Evolutionary conservation across 2,888 invertebrate genomes (phyloP).

Genomic region (Troides helena): DNA sequence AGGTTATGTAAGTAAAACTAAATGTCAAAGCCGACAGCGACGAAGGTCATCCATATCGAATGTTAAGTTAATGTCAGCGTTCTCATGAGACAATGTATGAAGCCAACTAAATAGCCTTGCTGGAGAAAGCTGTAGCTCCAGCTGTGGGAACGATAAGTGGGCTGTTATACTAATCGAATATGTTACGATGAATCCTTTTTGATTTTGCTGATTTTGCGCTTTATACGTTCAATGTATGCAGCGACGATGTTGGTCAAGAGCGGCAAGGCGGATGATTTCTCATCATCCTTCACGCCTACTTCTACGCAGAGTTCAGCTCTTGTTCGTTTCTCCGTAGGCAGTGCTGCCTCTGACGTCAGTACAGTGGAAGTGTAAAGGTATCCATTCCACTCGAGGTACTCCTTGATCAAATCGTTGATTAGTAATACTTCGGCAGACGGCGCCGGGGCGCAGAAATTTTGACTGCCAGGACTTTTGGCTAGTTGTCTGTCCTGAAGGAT

Average conservation of each 20-base stretch:
- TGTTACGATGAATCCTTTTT: slow-evolving; percentile 40
- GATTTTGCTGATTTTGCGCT: slow-evolving; percentile 63
- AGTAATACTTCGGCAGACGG: slow-evolving; percentile 66
- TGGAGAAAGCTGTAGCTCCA: no score
- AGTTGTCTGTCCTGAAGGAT: slow-evolving; percentile 57
- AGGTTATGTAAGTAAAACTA: no score
- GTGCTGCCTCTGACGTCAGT: slow-evolving; percentile 71
- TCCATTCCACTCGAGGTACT: slow-evolving; percentile 86
- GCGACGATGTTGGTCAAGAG: slow-evolving; percentile 77
- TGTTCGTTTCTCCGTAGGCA: slow-evolving; percentile 51
- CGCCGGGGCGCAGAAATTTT: slow-evolving; percentile 45
- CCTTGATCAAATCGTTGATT: slow-evolving; percentile 83
- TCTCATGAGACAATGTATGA: no score
- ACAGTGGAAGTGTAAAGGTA: slow-evolving; percentile 83
- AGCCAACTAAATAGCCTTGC: no score
- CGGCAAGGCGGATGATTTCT: slow-evolving; percentile 73
- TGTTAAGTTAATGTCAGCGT: no score
- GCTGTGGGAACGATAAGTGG: no score
- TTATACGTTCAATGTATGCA: slow-evolving; percentile 74
- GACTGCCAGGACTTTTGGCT: slow-evolving; percentile 37
- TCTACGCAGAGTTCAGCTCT: slow-evolving; percentile 59
- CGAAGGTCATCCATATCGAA: no score
- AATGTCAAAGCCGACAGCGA: no score
- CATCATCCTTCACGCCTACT: slow-evolving; percentile 77
- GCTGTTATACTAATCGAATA: not conserved